These are phyloP conservation scores for Pedionomus torquatus DNA, from an alignment of 2,113 vertebrate genomes.

Conservation along the genomic window DNA sequence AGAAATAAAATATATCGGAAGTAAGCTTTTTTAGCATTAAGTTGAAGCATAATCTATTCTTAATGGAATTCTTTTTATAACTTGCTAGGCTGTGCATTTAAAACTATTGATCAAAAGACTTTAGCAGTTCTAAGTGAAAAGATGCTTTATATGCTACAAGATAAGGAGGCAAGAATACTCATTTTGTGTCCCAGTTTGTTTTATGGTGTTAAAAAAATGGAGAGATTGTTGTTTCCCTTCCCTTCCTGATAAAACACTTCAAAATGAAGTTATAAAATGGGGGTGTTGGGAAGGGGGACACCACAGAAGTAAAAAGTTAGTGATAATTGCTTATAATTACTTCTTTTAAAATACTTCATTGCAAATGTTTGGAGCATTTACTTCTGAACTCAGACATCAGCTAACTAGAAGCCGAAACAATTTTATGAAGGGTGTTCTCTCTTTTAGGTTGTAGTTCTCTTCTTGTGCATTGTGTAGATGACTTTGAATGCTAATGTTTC, in stretches of 20 bases:
- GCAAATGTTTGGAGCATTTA: neutral
- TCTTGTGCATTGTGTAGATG: neutral
- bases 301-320: neutral
- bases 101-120: constrained; percentile 23
- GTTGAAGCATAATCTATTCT: neutral
- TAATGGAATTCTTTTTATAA: constrained; percentile 52
- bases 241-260: neutral
- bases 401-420: neutral
- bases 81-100: constrained; percentile 3
- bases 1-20: constrained; percentile 11
- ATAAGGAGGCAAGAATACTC: neutral
- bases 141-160: neutral
- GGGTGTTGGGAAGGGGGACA: too few relatives aligned
- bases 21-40: neutral
- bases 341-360: neutral
- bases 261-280: neutral
- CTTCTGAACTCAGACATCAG: neutral
- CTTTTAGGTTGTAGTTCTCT: neutral
- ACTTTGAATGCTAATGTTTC: neutral
- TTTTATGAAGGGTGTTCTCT: neutral
- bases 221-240: neutral
- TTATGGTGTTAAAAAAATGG: neutral
- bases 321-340: neutral
- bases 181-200: neutral
- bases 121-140: constrained; percentile 1